Evolutionary conservation across 1,140 invertebrate genomes (phyloP).

Genomic region (Conopomorpha cramerella): DNA sequence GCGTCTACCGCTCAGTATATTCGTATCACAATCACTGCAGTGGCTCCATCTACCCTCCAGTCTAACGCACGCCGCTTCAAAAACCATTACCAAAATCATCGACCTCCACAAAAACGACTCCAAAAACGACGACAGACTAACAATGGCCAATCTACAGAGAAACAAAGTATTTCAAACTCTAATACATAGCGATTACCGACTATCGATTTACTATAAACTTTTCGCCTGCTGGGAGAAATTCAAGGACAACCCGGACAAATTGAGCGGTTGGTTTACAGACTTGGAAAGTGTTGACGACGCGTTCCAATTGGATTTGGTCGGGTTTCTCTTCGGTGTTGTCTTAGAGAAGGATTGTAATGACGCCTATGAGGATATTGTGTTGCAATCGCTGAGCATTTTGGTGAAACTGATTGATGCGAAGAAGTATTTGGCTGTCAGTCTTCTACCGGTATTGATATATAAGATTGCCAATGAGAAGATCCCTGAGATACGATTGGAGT

Average conservation of each 20-base stretch:
- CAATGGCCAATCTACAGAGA: constrained; percentile 28
- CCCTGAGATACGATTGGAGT: constrained; percentile 29
- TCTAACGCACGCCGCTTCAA: constrained; percentile 28
- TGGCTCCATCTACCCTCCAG: constrained; percentile 33
- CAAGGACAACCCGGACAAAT: constrained; percentile 24
- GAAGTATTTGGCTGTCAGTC: constrained; percentile 30
- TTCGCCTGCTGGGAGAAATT: constrained; percentile 29
- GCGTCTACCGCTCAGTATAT: constrained; percentile 17
- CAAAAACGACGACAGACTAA: constrained; percentile 16
- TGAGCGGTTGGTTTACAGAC: constrained; percentile 25
- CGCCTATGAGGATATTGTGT: constrained; percentile 17
- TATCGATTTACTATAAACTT: constrained; percentile 25
- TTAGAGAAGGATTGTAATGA: constrained; percentile 16
- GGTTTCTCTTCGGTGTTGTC: constrained; percentile 29
- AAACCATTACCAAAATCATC: constrained; percentile 30
- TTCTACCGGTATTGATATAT: constrained; percentile 36
- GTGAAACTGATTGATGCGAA: constrained; percentile 19
- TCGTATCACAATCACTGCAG: constrained; percentile 23
- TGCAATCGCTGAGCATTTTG: constrained; percentile 19
- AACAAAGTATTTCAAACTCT: constrained; percentile 32
- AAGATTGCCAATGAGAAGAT: constrained; percentile 25
- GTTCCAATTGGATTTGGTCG: constrained; percentile 24
- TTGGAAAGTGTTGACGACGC: constrained; percentile 14
- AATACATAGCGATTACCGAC: constrained; percentile 21
- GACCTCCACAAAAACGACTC: constrained; percentile 18